A percentile compares a stretch with the other conserved stretches of the same genome.
These are phyloP conservation scores for Lithodes maja DNA, from an alignment of 2,888 invertebrate genomes.

Conservation along the genomic window DNA sequence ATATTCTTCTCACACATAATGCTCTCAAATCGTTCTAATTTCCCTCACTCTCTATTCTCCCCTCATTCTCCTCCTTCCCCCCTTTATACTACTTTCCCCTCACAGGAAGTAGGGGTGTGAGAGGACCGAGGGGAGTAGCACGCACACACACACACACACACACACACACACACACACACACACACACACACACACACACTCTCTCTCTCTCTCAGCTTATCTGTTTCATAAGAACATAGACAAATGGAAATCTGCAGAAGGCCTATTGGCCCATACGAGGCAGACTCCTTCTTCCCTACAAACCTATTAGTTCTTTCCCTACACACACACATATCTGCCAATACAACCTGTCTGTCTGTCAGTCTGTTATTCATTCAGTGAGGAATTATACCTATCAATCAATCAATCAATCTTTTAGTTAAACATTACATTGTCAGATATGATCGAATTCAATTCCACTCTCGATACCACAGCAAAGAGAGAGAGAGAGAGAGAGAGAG, in stretches of 20 bases:
- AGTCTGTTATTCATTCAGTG: too few relatives aligned
- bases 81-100: neutral
- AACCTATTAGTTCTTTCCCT: too few relatives aligned
- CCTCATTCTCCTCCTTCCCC: neutral
- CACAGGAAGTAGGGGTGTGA: neutral
- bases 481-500: neutral
- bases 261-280: too few relatives aligned
- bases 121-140: neutral
- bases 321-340: too few relatives aligned
- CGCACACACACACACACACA: neutral
- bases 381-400: too few relatives aligned
- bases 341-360: too few relatives aligned
- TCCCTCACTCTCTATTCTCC: neutral
- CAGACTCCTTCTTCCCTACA: too few relatives aligned
- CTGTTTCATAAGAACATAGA: neutral
- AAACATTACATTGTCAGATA: too few relatives aligned
- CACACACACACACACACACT: neutral
- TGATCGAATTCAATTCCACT: too few relatives aligned
- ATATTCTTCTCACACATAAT: neutral
- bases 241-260: too few relatives aligned
- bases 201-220: neutral
- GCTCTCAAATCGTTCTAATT: neutral
- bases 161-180: slow-evolving; percentile 1
- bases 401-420: too few relatives aligned
- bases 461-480: neutral